Evolutionary conservation across 2,888 invertebrate genomes (phyloP).

Genomic region (Cenopis cana): DNA sequence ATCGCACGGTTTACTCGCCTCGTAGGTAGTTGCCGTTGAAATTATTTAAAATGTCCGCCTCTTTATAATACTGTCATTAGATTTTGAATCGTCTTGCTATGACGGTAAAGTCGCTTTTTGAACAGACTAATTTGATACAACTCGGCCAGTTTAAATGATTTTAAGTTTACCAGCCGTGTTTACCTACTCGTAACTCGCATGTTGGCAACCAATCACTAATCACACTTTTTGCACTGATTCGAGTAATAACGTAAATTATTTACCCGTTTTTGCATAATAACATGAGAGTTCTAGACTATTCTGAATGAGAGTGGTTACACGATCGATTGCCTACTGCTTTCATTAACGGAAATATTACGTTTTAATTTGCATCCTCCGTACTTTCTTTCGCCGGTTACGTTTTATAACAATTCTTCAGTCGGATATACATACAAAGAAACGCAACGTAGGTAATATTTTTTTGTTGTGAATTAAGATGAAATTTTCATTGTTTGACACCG

Average conservation of each 20-base stretch:
- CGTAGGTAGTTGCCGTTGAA: slow-evolving; percentile 1
- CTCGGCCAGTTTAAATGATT: too few species aligned
- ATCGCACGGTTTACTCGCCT: slow-evolving; percentile 8
- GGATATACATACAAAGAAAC: too few species aligned
- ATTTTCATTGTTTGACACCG: too few species aligned
- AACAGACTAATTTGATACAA: too few species aligned
- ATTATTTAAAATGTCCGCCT: too few species aligned
- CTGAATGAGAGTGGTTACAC: slow-evolving; percentile 32
- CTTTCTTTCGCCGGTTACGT: not conserved
- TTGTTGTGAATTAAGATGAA: too few species aligned
- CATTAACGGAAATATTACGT: slow-evolving; percentile 34
- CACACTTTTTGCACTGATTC: slow-evolving; percentile 19
- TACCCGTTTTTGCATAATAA: slow-evolving; percentile 39
- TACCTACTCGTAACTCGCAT: slow-evolving; percentile 11
- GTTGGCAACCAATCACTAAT: slow-evolving; percentile 37
- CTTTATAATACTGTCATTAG: too few species aligned
- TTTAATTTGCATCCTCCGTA: slow-evolving; percentile 11
- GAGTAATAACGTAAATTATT: slow-evolving; percentile 34
- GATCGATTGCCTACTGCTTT: slow-evolving; percentile 16
- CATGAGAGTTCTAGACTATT: slow-evolving; percentile 30
- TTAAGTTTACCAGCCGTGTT: not conserved
- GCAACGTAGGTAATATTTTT: too few species aligned
- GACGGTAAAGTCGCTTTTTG: too few species aligned
- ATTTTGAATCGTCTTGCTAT: too few species aligned
- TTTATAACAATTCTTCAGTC: not conserved